Base-by-base conservation (phyloP, 2,797 vertebrate species). In the Leptatherina wallacei region DNA sequence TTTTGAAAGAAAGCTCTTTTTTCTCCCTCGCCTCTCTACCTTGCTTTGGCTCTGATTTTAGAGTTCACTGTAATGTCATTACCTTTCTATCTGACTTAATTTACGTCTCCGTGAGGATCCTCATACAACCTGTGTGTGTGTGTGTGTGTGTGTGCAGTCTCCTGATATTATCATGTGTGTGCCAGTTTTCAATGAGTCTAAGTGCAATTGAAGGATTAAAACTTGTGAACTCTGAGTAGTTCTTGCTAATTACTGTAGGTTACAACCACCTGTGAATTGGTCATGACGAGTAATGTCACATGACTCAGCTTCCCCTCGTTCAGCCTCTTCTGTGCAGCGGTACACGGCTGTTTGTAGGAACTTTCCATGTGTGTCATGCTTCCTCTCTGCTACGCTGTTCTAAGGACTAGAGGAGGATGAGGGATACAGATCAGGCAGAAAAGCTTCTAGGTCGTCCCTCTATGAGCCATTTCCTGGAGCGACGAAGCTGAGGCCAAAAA, bases 351-450 rank as follows among this genome's bases (percentile, higher is more conserved):
- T 86, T 87, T 69, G 55, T 65, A 52, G 84, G 83, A 92, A 90
- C 86, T 90, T 91, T 93, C 91, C 87, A 47, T 87, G 56, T 54
- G 65, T 87, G 90, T 89, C 89, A 89, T 5, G 69, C 82, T 93
- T 93, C 89, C 91, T 90, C 71, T 78, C 74, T 44, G 65, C 13
- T 29, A 4, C 20, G 0, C 63, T 90, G 85, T 88, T 90, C 30
- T 68, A 60, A 84, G 67, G 80, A 82, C 62, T 68, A 12, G 55
- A 62, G 67, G 79, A 85, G 80, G 77, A 85, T 74, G 63, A 75
- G 61, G 32, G 73, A 77, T 55, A 77, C 8, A 2, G 77, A 83
- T 67, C 73, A 65, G 82, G 54, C 85, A 88, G 90, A 85, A 89
- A 89, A 74, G 58, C 61, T 56, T 75, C 56, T 5, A 67, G 77